Percentiles rank a stretch among this genome's conserved stretches.
Evolutionary conservation across 2,113 vertebrate species (phyloP).

Genomic region (Lonchura striata): DNA sequence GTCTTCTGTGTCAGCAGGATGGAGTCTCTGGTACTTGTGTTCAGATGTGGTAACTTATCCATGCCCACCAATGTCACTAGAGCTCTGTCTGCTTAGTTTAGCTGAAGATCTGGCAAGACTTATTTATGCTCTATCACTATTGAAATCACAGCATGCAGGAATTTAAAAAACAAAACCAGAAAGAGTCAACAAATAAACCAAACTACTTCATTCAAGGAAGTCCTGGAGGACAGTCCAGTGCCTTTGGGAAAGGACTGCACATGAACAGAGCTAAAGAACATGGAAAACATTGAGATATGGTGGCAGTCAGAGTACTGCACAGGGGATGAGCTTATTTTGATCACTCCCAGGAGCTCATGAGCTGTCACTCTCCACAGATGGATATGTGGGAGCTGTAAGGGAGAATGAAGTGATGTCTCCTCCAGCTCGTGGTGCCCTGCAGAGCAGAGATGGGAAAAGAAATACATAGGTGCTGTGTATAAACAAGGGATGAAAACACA

Average conservation of each 20-base stretch:
- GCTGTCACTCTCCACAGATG: neutral
- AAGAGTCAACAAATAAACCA: neutral
- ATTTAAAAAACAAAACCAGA: neutral
- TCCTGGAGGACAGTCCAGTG: neutral
- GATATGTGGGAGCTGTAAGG: neutral
- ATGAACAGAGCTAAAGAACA: neutral
- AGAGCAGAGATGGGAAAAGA: neutral
- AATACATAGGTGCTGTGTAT: fast-evolving
- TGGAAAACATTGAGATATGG: neutral
- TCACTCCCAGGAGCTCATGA: fast-evolving
- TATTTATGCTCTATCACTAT: neutral
- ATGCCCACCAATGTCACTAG: neutral
- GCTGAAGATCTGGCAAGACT: neutral
- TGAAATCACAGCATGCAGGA: neutral
- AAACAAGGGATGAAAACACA: fast-evolving
- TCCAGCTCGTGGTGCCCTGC: fast-evolving
- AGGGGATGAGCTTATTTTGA: neutral
- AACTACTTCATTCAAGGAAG: neutral
- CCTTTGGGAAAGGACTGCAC: neutral
- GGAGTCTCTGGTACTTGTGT: neutral
- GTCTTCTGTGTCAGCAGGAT: constrained; percentile 12
- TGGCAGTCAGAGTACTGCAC: fast-evolving
- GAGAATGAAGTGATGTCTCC: neutral
- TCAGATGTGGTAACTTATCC: constrained; percentile 4
- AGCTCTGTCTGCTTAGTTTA: neutral